phyloP scores from a whole-genome alignment of 2,888 invertebrate genomes.

The Hirtodrosophila cameraria region DNA sequence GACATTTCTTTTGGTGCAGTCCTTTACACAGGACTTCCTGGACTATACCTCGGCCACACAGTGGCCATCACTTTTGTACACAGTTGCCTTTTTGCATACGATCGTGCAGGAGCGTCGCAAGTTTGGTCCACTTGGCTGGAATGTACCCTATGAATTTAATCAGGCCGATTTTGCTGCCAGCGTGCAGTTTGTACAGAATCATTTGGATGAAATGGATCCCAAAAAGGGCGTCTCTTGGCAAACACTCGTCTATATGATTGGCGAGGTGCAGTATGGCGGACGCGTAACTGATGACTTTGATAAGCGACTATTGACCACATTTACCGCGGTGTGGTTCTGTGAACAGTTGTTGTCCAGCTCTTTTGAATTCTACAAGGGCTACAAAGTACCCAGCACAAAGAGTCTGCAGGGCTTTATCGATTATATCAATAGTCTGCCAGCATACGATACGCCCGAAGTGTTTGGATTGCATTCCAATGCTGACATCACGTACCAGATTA shows the following conservation, averaged over 20 bases:
- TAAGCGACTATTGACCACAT: constrained; percentile 95
- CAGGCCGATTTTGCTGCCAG: constrained; percentile 98
- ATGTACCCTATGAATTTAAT: constrained; percentile 96
- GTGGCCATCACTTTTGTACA: constrained; percentile 97
- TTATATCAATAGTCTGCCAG: constrained; percentile 93
- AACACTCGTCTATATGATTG: constrained; percentile 98
- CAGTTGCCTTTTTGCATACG: constrained; percentile 97
- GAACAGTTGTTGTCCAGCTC: constrained; percentile 93
- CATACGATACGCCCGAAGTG: constrained; percentile 96
- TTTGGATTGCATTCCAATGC: constrained; percentile 98
- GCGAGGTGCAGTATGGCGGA: constrained; percentile 95
- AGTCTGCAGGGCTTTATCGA: constrained; percentile 92
- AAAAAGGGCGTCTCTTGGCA: constrained; percentile 99
- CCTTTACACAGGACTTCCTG: constrained; percentile 90
- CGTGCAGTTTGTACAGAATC: constrained; percentile 97
- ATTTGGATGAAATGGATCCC: constrained; percentile 97
- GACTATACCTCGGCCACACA: constrained; percentile 96
- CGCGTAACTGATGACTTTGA: constrained; percentile 99
- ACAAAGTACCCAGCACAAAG: constrained; percentile 94
- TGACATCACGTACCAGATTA: constrained; percentile 98
- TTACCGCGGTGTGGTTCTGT: constrained; percentile 97
- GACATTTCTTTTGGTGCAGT: constrained; percentile 48
- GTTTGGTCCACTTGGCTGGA: constrained; percentile 98
- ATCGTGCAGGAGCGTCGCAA: constrained; percentile 97
- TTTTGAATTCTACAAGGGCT: constrained; percentile 97